These are phyloP conservation scores for Oikopleura dioica DNA, from an alignment of 23 tunicate species.

Conservation along the genomic window DNA sequence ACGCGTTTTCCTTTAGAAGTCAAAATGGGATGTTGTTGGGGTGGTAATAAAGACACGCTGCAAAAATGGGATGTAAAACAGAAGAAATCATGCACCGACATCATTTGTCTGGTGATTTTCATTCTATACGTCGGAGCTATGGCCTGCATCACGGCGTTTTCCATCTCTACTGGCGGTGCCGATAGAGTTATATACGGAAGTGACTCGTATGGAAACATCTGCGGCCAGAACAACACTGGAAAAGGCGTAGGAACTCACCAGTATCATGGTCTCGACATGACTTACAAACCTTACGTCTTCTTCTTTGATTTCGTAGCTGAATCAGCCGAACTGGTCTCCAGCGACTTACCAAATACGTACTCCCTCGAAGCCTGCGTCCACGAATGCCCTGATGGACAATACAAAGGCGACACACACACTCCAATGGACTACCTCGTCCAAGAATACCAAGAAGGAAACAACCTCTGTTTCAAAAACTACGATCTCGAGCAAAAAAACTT, in stretches of 20 bases:
- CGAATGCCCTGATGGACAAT: neutral
- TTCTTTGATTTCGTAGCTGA: neutral
- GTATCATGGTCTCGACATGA: neutral
- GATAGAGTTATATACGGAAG: neutral
- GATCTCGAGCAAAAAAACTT: neutral
- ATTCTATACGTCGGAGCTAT: neutral
- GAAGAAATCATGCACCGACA: neutral
- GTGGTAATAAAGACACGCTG: neutral
- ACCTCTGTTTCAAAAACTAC: neutral
- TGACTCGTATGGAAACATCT: neutral
- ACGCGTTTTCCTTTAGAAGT: neutral
- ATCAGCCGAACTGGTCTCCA: neutral
- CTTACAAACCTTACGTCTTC: neutral
- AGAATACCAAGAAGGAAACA: conserved; percentile 2
- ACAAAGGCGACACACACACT: too few relatives aligned
- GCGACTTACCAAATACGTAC: neutral
- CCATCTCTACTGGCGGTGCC: conserved; percentile 9
- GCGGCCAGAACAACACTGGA: neutral
- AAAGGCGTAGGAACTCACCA: neutral
- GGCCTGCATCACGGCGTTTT: neutral
- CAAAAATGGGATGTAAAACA: neutral
- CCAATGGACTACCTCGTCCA: too few relatives aligned
- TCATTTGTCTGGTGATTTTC: conserved; percentile 9
- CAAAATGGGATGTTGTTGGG: conserved; percentile 13
- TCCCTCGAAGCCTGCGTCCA: neutral